A percentile compares a stretch with the other conserved stretches of the same genome.
Evolutionary conservation across 2,797 vertebrate species (phyloP).

Genomic region (Smutsia temminckii): DNA sequence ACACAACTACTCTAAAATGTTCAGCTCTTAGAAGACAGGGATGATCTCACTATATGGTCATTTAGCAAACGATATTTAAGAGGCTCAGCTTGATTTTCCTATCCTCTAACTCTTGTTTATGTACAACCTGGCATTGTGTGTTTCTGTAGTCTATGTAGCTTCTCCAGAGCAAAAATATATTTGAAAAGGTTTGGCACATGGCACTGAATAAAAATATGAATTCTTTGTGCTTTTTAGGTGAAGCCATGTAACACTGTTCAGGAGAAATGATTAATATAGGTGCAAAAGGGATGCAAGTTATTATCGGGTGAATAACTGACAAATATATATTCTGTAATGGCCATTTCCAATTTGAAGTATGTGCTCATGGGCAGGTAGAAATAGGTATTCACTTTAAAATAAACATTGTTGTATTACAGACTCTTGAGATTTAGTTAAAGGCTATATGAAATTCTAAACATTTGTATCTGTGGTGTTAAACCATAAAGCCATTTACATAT

Average conservation of each 20-base stretch:
- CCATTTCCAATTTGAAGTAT: slow-evolving; percentile 75
- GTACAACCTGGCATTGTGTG: slow-evolving; percentile 68
- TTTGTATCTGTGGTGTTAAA: slow-evolving; percentile 69
- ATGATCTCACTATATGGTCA: not conserved
- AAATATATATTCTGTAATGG: slow-evolving; percentile 69
- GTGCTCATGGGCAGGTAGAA: slow-evolving; percentile 62
- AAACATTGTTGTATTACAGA: slow-evolving; percentile 77
- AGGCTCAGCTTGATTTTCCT: not conserved
- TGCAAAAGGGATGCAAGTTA: slow-evolving; percentile 77
- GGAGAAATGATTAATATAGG: slow-evolving; percentile 83
- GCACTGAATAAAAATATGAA: slow-evolving; percentile 81
- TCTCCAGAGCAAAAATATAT: slow-evolving; percentile 80
- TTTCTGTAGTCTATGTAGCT: slow-evolving; percentile 77
- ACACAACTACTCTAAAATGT: not conserved
- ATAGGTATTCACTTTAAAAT: slow-evolving; percentile 75
- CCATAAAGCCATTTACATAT: slow-evolving; percentile 54
- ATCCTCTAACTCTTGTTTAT: slow-evolving; percentile 48
- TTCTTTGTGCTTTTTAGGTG: slow-evolving; percentile 83
- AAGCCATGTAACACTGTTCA: slow-evolving; percentile 82
- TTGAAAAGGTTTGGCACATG: slow-evolving; percentile 82
- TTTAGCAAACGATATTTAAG: not conserved
- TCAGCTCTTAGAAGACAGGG: not conserved
- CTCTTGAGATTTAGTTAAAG: slow-evolving; percentile 71
- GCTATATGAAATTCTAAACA: slow-evolving; percentile 65
- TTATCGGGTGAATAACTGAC: slow-evolving; percentile 78